A percentile compares a stretch with the other conserved stretches of the same genome.
phyloP scores from a whole-genome alignment of 2,797 vertebrate species.

The Chromobotia macracanthus region DNA sequence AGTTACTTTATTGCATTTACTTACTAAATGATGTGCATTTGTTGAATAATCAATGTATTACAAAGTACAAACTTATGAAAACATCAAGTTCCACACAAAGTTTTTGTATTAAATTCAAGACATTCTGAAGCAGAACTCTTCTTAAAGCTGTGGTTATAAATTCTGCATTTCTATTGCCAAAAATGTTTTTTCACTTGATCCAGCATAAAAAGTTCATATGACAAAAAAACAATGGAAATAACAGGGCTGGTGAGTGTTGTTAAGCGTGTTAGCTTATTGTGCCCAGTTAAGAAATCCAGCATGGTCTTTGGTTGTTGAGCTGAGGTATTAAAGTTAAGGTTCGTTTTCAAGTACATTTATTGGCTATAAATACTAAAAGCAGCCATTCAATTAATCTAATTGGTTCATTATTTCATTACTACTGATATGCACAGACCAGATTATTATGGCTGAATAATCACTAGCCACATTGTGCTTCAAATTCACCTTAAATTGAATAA shows the following conservation, averaged over 20 bases:
- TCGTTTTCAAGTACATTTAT: constrained; percentile 20
- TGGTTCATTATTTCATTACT: not conserved
- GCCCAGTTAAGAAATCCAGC: constrained; percentile 8
- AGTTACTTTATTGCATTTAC: constrained; percentile 26
- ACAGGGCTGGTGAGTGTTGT: not conserved
- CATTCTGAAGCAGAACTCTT: too few species aligned
- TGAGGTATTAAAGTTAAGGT: constrained; percentile 52
- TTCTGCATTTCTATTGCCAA: not conserved
- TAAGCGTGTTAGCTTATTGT: not conserved
- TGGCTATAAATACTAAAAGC: not conserved
- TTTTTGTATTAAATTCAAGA: not conserved
- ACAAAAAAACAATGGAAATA: not conserved
- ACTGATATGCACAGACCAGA: not conserved
- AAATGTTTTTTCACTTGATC: constrained; percentile 27
- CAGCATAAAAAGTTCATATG: not conserved
- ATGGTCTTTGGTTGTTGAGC: too few species aligned
- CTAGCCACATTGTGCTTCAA: not conserved
- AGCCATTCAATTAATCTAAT: not conserved
- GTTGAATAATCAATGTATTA: constrained; percentile 39
- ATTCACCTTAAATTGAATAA: not conserved
- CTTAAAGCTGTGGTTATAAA: constrained; percentile 2
- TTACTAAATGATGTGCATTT: constrained; percentile 21
- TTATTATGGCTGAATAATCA: not conserved
- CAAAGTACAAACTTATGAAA: not conserved
- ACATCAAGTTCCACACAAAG: constrained; percentile 50